Conservation (phyloP, 2,888 invertebrate genomes). For the Hedya salicella region DNA sequence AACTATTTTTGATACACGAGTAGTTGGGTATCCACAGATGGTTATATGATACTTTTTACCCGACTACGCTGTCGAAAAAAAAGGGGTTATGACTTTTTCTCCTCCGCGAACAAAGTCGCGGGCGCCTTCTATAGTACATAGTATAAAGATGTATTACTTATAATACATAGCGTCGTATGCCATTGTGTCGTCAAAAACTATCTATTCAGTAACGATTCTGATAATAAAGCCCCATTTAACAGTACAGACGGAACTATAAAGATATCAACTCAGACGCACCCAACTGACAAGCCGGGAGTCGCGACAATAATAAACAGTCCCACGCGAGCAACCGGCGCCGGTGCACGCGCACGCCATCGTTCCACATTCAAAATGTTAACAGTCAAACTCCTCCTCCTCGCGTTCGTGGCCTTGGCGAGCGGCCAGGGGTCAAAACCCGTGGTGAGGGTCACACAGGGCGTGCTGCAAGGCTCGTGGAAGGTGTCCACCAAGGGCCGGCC, state of each 20-base stretch:
- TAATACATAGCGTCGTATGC: no score
- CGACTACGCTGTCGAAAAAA: no score
- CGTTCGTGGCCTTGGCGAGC: slow-evolving; percentile 50
- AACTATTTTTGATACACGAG: no score
- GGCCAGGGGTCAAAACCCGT: slow-evolving; percentile 64
- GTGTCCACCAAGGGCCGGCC: slow-evolving; percentile 69
- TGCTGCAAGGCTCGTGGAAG: slow-evolving; percentile 72
- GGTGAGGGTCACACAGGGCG: slow-evolving; percentile 67
- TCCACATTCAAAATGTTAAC: slow-evolving; percentile 54
- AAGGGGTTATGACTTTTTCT: no score
- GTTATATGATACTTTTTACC: no score
- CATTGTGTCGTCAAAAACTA: no score
- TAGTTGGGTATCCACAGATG: no score
- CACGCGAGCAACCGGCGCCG: slow-evolving; percentile 46
- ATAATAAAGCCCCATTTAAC: background rate
- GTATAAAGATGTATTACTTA: no score
- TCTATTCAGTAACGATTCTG: no score
- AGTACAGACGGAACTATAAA: background rate
- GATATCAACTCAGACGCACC: background rate
- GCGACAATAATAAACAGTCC: slow-evolving; percentile 41
- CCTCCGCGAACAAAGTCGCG: no score
- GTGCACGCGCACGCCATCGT: slow-evolving; percentile 57
- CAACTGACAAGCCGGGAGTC: slow-evolving; percentile 14
- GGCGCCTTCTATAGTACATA: no score
- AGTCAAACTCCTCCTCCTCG: slow-evolving; percentile 55